Percentiles rank a stretch among this genome's conserved stretches.
phyloP scores from a whole-genome alignment of 1,140 invertebrate species.

The Glomeris maerens region DNA sequence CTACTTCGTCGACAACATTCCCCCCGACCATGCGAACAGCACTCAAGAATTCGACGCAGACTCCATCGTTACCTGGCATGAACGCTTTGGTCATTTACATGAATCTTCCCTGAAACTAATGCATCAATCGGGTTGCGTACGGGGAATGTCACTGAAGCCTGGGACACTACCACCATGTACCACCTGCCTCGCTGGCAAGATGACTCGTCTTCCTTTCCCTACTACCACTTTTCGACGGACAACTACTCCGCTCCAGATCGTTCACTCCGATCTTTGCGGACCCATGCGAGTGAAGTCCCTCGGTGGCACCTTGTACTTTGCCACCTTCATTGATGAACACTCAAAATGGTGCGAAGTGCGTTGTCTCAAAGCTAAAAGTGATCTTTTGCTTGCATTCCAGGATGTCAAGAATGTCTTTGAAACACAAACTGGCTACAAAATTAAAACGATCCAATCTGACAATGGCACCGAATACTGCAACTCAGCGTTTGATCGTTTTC shows the following conservation, averaged over 20 bases:
- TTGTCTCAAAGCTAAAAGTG: too few species aligned
- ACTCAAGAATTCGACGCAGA: not conserved
- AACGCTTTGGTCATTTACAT: not conserved
- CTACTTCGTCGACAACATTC: not conserved
- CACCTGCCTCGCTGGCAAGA: not conserved
- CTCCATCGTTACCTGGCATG: conserved; percentile 2
- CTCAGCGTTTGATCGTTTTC: not conserved
- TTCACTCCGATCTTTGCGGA: conserved; percentile 28
- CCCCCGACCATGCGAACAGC: not conserved
- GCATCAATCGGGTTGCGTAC: not conserved
- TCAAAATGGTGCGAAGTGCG: too few species aligned
- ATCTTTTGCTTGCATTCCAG: too few species aligned
- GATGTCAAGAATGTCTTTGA: too few species aligned
- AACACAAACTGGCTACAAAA: too few species aligned
- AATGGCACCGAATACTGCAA: conserved; percentile 6
- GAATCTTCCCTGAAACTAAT: not conserved
- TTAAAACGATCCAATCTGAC: not conserved
- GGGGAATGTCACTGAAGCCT: not conserved
- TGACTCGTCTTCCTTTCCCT: not conserved
- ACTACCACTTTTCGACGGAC: conserved; percentile 1
- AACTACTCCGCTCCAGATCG: conserved; percentile 17
- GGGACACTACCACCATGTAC: not conserved
- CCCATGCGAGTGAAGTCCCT: conserved; percentile 23
- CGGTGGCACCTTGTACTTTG: conserved; percentile 25
- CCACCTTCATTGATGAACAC: conserved; percentile 30